These are phyloP conservation scores for Caenorhabditis sinica DNA, from an alignment of 2,888 invertebrate species.

Conservation along the genomic window DNA sequence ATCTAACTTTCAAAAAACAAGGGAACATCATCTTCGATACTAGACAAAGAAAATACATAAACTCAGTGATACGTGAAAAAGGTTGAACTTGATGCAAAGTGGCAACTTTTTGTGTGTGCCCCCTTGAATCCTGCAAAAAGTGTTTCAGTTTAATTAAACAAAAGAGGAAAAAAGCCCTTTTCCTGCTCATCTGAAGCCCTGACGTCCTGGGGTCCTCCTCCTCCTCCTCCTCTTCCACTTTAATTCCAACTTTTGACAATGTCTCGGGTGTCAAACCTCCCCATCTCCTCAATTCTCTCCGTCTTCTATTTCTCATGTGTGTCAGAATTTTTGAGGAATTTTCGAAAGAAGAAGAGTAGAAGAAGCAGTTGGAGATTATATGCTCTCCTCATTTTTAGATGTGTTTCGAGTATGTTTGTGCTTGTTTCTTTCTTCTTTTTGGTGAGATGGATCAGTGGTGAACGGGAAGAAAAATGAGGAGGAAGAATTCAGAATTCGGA, in stretches of 20 bases:
- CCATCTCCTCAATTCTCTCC: neutral
- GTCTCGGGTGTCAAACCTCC: conserved; percentile 49
- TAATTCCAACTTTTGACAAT: conserved; percentile 57
- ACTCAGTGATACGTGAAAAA: conserved; percentile 46
- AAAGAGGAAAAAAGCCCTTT: neutral
- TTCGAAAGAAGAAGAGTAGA: neutral
- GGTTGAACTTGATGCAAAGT: conserved; percentile 30
- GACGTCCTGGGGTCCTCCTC: neutral
- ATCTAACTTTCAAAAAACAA: neutral
- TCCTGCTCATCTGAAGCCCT: neutral
- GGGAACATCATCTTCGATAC: too few species aligned
- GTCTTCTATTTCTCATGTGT: conserved; percentile 45
- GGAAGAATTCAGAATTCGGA: neutral
- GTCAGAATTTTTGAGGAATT: conserved; percentile 28
- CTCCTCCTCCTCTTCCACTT: conserved; percentile 21
- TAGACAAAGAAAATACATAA: too few species aligned
- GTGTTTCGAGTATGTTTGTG: conserved; percentile 25
- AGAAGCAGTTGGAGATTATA: conserved; percentile 21
- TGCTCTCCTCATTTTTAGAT: neutral
- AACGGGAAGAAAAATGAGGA: neutral
- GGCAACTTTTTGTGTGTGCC: conserved; percentile 7
- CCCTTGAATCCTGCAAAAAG: neutral
- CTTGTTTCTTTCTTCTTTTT: conserved; percentile 6
- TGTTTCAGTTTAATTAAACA: conserved; percentile 23
- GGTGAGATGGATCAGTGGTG: conserved; percentile 34